These are phyloP conservation scores for Euphonia xanthogaster DNA, from an alignment of 2,797 vertebrate genomes.

Conservation along the genomic window DNA sequence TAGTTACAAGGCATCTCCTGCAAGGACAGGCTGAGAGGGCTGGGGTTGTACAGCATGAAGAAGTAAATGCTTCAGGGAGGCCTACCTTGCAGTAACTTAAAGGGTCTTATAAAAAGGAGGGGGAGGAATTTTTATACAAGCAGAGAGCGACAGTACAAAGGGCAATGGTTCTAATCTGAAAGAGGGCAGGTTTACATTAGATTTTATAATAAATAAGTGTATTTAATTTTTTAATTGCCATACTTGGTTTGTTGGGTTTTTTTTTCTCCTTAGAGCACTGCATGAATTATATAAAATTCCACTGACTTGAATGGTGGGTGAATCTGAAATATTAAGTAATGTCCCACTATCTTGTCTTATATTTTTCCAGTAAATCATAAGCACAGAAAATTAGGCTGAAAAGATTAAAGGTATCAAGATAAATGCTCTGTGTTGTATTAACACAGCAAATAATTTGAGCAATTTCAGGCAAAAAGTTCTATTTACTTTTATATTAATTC, in stretches of 20 bases:
- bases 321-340: neutral
- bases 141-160: neutral
- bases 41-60: neutral
- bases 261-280: neutral
- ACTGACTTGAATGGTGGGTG: neutral
- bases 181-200: neutral
- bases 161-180: neutral
- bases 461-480: neutral
- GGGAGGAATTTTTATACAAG: neutral
- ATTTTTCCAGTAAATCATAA: neutral
- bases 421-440: neutral
- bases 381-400: neutral
- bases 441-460: neutral
- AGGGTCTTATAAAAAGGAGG: neutral
- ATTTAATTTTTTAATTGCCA: neutral
- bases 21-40: neutral
- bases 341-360: neutral
- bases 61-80: neutral
- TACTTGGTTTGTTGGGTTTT: fast-evolving
- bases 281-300: neutral
- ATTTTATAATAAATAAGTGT: neutral
- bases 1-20: neutral
- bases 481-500: neutral
- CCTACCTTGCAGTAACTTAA: neutral
- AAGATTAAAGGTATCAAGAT: neutral